Evolutionary conservation across 2,797 vertebrate species (phyloP).

Genomic region (Threskiornis aethiopicus): DNA sequence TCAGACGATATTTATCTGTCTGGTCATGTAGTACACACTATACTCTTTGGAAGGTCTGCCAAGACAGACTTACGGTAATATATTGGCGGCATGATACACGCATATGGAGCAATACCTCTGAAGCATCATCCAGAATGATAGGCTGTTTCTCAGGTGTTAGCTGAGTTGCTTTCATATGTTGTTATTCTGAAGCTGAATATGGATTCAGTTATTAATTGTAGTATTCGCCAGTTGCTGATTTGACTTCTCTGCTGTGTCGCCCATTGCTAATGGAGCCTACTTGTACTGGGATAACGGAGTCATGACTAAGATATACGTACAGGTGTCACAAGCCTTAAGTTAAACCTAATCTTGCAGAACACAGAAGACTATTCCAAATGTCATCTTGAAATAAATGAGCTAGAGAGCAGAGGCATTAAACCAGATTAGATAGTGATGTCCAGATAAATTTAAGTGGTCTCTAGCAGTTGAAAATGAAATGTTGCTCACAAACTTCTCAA

Average conservation of each 20-base stretch:
- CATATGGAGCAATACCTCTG: background rate
- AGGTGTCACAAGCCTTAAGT: background rate
- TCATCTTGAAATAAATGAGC: background rate
- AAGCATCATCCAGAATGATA: background rate
- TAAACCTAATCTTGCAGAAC: background rate
- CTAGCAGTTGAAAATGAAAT: background rate
- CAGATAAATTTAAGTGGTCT: background rate
- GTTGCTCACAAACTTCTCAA: background rate
- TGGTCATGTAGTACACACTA: background rate
- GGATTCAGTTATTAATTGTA: background rate
- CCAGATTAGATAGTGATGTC: background rate
- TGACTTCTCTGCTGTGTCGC: background rate
- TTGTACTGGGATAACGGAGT: background rate
- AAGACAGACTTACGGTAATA: background rate
- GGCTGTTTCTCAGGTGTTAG: background rate
- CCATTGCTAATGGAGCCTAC: background rate
- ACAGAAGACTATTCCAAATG: background rate
- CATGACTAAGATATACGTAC: background rate
- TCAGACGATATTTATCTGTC: background rate
- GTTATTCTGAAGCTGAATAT: background rate
- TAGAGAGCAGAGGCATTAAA: background rate
- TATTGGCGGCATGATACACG: background rate
- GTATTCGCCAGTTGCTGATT: background rate
- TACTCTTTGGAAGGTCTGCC: background rate
- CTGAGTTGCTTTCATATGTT: background rate